Conservation (phyloP, 2,888 invertebrate species). For the Thymelicus acteon region DNA sequence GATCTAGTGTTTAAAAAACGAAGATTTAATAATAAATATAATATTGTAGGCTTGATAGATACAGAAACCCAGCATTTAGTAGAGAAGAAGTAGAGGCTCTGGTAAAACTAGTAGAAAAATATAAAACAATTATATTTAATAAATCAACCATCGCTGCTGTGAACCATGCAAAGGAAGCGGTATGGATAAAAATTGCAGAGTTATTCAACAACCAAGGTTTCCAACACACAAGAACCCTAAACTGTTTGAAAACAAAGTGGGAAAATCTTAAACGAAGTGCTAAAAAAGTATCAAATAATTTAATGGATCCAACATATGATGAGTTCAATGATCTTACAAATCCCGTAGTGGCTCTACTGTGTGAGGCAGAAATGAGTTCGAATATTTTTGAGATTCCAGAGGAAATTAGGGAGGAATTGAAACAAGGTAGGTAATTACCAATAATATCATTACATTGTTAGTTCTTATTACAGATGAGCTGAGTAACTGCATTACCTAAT, state of each 20-base stretch:
- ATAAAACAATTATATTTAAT: conserved; percentile 65
- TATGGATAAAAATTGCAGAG: conserved; percentile 69
- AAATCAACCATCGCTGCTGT: conserved; percentile 60
- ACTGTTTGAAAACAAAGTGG: conserved; percentile 70
- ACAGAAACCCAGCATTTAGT: conserved; percentile 65
- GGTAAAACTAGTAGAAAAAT: conserved; percentile 61
- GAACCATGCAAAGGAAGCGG: conserved; percentile 61
- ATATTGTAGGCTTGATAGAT: conserved; percentile 46
- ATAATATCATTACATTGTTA: background rate
- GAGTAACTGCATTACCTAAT: too few species aligned
- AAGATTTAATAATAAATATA: background rate
- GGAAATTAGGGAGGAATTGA: conserved; percentile 40
- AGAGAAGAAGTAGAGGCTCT: conserved; percentile 62
- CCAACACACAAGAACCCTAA: conserved; percentile 54
- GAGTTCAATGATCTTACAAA: conserved; percentile 50
- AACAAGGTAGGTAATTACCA: conserved; percentile 44
- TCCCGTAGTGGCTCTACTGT: conserved; percentile 56
- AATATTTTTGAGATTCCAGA: conserved; percentile 42
- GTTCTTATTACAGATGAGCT: background rate
- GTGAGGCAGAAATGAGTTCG: conserved; percentile 53
- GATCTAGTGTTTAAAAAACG: background rate
- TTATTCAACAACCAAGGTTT: conserved; percentile 61
- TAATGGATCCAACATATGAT: conserved; percentile 53
- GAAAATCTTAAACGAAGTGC: conserved; percentile 68
- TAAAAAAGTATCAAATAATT: conserved; percentile 58